phyloP scores from a whole-genome alignment of 1,140 invertebrate genomes.

The Branchinecta lynchi region DNA sequence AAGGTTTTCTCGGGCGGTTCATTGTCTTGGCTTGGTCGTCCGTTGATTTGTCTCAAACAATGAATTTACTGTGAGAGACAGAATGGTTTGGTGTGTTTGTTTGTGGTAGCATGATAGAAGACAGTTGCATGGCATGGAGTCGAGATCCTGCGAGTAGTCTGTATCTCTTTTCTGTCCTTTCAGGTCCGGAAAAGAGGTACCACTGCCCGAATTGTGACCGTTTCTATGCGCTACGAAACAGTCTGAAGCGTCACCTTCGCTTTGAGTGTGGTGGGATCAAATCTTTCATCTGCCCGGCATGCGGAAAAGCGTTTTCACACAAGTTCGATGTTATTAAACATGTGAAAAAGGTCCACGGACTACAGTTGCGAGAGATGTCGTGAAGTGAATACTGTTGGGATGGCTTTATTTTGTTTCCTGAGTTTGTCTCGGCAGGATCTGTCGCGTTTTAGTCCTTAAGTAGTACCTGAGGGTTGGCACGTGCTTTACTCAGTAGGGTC shows the following conservation, averaged over 20 bases:
- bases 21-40: too few species aligned
- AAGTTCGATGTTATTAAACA: slow-evolving; percentile 5
- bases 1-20: too few species aligned
- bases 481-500: too few species aligned
- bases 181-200: slow-evolving; percentile 7
- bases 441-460: too few species aligned
- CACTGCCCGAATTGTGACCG: slow-evolving; percentile 13
- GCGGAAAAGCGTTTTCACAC: not conserved
- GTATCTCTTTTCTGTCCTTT: not conserved
- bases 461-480: too few species aligned
- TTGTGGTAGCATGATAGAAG: not conserved
- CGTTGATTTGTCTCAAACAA: too few species aligned
- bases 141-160: not conserved
- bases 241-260: slow-evolving; percentile 12
- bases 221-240: not conserved
- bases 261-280: slow-evolving; percentile 10
- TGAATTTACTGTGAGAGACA: too few species aligned
- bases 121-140: slow-evolving; percentile 1
- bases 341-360: not conserved
- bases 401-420: too few species aligned
- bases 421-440: too few species aligned
- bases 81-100: not conserved
- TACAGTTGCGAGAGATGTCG: not conserved
- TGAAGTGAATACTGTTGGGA: too few species aligned
- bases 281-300: slow-evolving; percentile 5